Base-by-base conservation (phyloP, 2,113 vertebrate species). In the Rhipidura dahli region DNA sequence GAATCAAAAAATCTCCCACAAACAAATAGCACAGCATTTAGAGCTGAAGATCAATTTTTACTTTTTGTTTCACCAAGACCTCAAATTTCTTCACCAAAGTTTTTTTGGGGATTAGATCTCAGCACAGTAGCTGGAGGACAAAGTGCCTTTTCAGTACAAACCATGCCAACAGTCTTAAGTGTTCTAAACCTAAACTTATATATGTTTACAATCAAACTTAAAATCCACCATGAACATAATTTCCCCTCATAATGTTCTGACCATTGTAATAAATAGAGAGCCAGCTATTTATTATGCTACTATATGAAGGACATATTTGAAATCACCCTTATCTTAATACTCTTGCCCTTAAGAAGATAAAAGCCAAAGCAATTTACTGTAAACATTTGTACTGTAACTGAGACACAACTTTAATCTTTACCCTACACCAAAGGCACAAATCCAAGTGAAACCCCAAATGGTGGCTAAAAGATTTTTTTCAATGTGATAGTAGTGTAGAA, bases 1-100 rank as follows among this genome's bases (percentile, higher is more conserved):
- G 10, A 66, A 11, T 2, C 7, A 54, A 49, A 15, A n/a, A 37
- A 39, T 1, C 6, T 0, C 15, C 7, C 18, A 33, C 6, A 50
- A 19, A 8, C 22, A 44, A 75, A 53, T 3, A 53, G 8, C 21
- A 54, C 60, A 70, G 5, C 20, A 50, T 22, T 57, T n/a, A 54
- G 9, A 33, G 7, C 2, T 44, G 19, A 68, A 56, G 20, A 6
- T 27, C 73, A 65, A 21, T 63, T 83, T 69, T 69, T 21, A 73
- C 9, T 66, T 72, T 65, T 51, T 68, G 3, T 59, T 87, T 57
- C 47, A 73, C 9, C 11, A 81, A 73, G 28, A 59, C 7, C 8
- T 63, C 2, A 1, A 83, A 73, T 28, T 33, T 87, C 33, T 65
- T 84, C 37, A 44, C 23, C 10, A 30, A 69, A 69, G 9, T 5